Evolutionary conservation across 2,888 invertebrate species (phyloP).

Genomic region (Acanthosoma haemorrhoidale): DNA sequence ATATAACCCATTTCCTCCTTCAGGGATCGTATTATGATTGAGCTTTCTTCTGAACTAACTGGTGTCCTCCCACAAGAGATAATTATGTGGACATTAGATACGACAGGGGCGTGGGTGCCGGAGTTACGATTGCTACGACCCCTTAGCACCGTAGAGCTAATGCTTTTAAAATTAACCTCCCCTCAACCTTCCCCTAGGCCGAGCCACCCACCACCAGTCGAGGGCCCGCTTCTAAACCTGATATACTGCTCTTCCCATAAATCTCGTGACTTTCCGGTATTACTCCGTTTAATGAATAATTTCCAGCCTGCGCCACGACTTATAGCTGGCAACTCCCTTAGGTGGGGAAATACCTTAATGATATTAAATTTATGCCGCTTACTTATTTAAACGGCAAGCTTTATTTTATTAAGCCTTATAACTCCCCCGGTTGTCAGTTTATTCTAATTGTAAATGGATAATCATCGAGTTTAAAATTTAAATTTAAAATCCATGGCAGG

Average conservation of each 20-base stretch:
- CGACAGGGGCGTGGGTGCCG: not conserved
- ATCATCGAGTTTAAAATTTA: too few species aligned
- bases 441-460: too few species aligned
- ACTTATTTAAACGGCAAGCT: constrained; percentile 10
- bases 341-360: constrained; percentile 3
- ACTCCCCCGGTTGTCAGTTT: not conserved
- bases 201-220: too few species aligned
- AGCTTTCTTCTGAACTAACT: too few species aligned
- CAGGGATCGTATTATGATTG: too few species aligned
- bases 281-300: constrained; percentile 6
- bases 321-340: too few species aligned
- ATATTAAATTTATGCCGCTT: too few species aligned
- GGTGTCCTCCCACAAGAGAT: not conserved
- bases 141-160: too few species aligned
- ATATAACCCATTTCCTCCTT: too few species aligned
- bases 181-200: not conserved
- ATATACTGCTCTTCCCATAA: not conserved
- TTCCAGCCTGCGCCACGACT: constrained; percentile 3
- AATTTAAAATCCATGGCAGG: too few species aligned
- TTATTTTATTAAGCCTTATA: not conserved
- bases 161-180: not conserved
- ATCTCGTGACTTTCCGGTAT: constrained; percentile 12
- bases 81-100: not conserved
- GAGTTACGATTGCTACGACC: not conserved
- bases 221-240: constrained; percentile 10